phyloP scores from a whole-genome alignment of 2,888 invertebrate species.

The Allophyes oxyacanthae region DNA sequence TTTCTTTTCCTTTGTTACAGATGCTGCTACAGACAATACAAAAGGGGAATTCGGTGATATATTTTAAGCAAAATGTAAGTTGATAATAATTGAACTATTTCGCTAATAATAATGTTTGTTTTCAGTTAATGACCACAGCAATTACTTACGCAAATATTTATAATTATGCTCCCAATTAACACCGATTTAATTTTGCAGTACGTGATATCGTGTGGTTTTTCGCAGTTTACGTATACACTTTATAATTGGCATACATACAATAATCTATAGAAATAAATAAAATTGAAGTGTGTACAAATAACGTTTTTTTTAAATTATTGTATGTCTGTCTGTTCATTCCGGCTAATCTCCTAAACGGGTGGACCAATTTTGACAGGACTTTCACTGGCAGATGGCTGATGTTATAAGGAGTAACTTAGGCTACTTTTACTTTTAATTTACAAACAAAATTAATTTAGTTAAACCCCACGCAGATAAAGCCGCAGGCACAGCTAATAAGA shows the following conservation, averaged over 20 bases:
- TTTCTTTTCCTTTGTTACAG: conserved; percentile 73
- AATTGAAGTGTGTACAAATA: too few relatives aligned
- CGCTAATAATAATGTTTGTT: conserved; percentile 19
- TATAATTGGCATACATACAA: neutral
- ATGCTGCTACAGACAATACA: conserved; percentile 81
- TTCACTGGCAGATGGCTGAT: too few relatives aligned
- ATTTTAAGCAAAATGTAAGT: conserved; percentile 82
- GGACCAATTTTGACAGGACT: too few relatives aligned
- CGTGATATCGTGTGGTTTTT: conserved; percentile 22
- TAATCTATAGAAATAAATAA: too few relatives aligned
- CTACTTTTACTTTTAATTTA: too few relatives aligned
- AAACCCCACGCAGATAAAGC: too few relatives aligned
- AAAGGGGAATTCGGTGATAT: conserved; percentile 74
- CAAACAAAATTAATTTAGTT: too few relatives aligned
- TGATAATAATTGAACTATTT: conserved; percentile 25
- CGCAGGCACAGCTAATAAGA: too few relatives aligned
- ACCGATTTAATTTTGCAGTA: conserved; percentile 35
- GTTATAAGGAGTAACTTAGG: too few relatives aligned
- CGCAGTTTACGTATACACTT: conserved; percentile 16
- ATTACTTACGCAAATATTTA: conserved; percentile 37
- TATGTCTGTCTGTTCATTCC: too few relatives aligned
- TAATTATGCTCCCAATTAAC: conserved; percentile 37
- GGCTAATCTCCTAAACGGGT: too few relatives aligned
- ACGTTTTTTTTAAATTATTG: too few relatives aligned
- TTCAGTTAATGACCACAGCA: conserved; percentile 11